A percentile compares a stretch with the other conserved stretches of the same genome.
Conservation (phyloP, 1,140 invertebrate species). For the Aphelinus certus region DNA sequence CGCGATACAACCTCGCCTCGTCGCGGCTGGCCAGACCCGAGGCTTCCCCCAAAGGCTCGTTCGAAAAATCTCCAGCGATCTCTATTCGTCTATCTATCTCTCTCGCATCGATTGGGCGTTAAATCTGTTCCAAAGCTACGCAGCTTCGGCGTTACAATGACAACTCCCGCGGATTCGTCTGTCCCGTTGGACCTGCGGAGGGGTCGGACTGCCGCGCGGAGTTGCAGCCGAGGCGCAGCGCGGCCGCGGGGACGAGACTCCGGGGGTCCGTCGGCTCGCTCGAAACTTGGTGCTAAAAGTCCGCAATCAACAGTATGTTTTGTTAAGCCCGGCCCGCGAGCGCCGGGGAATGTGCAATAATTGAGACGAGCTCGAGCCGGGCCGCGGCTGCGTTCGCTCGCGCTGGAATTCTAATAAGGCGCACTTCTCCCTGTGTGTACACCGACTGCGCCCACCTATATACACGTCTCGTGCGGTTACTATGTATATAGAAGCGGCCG, state of each 20-base stretch:
- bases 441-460: background rate
- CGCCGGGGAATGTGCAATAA: constrained; percentile 5
- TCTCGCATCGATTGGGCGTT: background rate
- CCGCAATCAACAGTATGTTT: constrained; percentile 7
- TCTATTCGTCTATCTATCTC: background rate
- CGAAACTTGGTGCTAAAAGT: constrained; percentile 4
- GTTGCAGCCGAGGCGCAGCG: too few relatives aligned
- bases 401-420: background rate
- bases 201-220: too few relatives aligned
- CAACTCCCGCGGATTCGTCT: too few relatives aligned
- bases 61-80: background rate
- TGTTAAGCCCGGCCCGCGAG: background rate
- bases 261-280: too few relatives aligned
- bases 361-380: background rate
- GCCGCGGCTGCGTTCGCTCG: background rate
- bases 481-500: too few relatives aligned
- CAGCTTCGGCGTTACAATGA: too few relatives aligned
- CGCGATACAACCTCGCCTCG: background rate
- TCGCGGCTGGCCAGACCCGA: constrained; percentile 5
- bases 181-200: too few relatives aligned
- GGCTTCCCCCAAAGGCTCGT: background rate
- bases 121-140: too few relatives aligned
- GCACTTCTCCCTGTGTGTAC: background rate
- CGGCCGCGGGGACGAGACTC: too few relatives aligned
- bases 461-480: too few relatives aligned